Base-by-base conservation (phyloP, 2,797 vertebrate genomes). In the Amazona ochrocephala region DNA sequence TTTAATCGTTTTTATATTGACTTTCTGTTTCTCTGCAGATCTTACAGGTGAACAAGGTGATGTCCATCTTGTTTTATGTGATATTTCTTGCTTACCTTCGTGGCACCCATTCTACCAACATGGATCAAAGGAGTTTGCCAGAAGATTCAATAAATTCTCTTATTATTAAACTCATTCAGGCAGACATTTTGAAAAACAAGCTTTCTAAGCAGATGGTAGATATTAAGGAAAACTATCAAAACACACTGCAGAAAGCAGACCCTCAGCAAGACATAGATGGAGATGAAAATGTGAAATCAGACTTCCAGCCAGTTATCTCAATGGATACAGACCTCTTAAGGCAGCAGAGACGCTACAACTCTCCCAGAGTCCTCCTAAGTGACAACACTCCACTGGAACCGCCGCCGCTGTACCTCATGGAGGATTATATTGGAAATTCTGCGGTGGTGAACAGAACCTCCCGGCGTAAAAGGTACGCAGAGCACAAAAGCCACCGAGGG, bases 11-110 rank as follows among this genome's bases (percentile, higher is more conserved):
- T 83, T 90, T 71, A 56, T 54, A 7, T 17, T 95, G 87, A 92
- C 60, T 95, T 68, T 97, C 41, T 91, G 27, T 93, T 98, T 93
- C 96, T 96, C 96, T 97, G 24, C 97, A 99, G 99, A 97, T 99
- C 98, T 99, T 99, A 99, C 99, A 99, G 99, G 99, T 99, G 99
- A 99, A 99, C 99, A 99, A 99, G 99, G 99, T 99, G 98, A 99
- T 99, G 99, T 99, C 99, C 98, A 99, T 99, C 98, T 98, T 99
- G 98, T 98, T 99, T 98, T 99, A 99, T 98, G 98, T 99, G 98
- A 99, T 99, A 99, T 99, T 99, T 98, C 99, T 99, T 93, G 95
- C 99, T 97, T 99, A 99, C 98, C 99, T 99, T 97, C 99, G 99
- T 98, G 99, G 99, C 98, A 98, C 99, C 98, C 99, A 99, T 94